Percentiles rank a stretch among this genome's conserved stretches.
phyloP scores from a whole-genome alignment of 2,113 vertebrate genomes.

The Burhinus bistriatus region DNA sequence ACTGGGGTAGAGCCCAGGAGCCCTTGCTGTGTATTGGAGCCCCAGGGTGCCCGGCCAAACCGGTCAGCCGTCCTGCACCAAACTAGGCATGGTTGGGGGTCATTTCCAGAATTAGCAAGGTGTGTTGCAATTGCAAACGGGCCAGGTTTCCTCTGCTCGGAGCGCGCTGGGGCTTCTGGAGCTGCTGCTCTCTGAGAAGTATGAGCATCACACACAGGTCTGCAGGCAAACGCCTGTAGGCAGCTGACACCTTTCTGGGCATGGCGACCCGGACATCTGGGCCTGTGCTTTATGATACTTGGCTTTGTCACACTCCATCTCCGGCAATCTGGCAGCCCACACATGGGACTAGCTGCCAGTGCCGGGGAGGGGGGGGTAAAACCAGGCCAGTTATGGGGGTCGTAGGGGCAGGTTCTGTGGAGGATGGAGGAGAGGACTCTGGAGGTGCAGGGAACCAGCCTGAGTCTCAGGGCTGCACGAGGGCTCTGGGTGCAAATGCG shows the following conservation, averaged over 20 bases:
- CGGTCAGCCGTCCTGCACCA: background rate
- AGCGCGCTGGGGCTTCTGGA: background rate
- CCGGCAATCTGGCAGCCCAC: background rate
- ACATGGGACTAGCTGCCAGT: background rate
- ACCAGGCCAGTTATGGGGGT: background rate
- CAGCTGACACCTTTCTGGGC: background rate
- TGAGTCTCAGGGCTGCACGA: accelerated
- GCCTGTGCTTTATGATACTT: background rate
- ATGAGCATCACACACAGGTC: background rate
- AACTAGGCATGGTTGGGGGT: background rate
- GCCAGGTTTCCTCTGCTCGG: accelerated
- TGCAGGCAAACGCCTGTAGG: background rate
- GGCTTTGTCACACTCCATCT: background rate
- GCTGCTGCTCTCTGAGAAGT: background rate
- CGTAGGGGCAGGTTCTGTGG: background rate
- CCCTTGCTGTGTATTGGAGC: background rate
- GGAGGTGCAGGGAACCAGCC: background rate
- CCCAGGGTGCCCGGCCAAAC: accelerated
- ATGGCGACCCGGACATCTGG: background rate
- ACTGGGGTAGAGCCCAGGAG: background rate
- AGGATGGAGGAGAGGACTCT: background rate
- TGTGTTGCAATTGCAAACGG: accelerated
- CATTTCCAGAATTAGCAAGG: background rate
- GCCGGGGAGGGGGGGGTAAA: background rate
- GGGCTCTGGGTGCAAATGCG: accelerated